phyloP scores from a whole-genome alignment of 2,888 invertebrate species.

The Pecten maximus region DNA sequence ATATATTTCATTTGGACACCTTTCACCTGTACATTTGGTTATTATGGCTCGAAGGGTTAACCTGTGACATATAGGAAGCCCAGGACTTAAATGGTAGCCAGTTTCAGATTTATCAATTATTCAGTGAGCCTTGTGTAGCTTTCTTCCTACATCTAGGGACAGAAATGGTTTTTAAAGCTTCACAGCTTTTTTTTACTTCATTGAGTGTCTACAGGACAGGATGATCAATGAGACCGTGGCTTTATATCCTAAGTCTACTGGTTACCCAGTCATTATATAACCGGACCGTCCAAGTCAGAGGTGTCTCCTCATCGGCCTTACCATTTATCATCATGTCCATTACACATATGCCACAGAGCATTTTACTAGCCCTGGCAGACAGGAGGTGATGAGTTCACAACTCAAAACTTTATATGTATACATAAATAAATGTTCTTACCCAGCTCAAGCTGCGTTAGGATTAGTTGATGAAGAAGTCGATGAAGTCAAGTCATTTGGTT shows the following conservation, averaged over 20 bases:
- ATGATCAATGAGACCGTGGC: background rate
- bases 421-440: no score
- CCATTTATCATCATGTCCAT: no score
- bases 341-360: no score
- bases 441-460: no score
- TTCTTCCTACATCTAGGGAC: background rate
- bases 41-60: background rate
- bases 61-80: background rate
- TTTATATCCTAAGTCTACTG: background rate
- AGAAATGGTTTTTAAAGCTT: background rate
- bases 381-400: no score
- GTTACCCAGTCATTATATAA: background rate
- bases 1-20: background rate
- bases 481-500: no score
- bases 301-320: no score
- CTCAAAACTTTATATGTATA: no score
- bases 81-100: background rate
- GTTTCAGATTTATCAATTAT: slow-evolving; percentile 11
- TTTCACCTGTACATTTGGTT: background rate
- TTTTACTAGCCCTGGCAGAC: no score
- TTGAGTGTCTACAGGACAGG: background rate
- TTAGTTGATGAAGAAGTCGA: no score
- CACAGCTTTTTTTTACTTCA: background rate
- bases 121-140: background rate
- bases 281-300: background rate